Evolutionary conservation across 2,113 vertebrate genomes (phyloP).

Genomic region (Holacanthus passer): DNA sequence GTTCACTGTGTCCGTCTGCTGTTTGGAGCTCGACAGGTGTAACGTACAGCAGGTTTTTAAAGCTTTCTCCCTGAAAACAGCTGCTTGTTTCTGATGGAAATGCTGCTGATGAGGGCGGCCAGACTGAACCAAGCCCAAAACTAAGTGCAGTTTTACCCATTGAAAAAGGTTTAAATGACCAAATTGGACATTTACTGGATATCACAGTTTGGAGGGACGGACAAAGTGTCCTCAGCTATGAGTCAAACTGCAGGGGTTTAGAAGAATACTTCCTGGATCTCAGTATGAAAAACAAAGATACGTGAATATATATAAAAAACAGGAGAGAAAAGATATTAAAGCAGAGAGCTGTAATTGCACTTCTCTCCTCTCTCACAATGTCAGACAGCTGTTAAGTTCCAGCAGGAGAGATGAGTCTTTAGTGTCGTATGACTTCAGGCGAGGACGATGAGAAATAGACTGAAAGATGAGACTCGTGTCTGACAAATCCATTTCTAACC

Average conservation of each 20-base stretch:
- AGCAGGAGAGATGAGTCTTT: constrained; percentile 16
- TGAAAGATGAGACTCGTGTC: constrained; percentile 32
- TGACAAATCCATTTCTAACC: constrained; percentile 58
- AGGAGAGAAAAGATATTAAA: too few species aligned
- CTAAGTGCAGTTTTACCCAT: too few species aligned
- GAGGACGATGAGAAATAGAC: constrained; percentile 19
- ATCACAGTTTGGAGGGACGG: too few species aligned
- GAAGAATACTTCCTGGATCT: neutral
- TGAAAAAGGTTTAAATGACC: too few species aligned
- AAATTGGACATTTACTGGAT: too few species aligned
- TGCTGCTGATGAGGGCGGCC: too few species aligned
- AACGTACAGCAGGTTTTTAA: too few species aligned
- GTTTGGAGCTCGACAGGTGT: too few species aligned
- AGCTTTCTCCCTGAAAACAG: too few species aligned
- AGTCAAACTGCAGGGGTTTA: neutral
- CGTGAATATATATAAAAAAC: neutral
- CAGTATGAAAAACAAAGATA: neutral
- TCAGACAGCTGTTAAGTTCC: constrained; percentile 11
- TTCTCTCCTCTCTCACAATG: constrained; percentile 6
- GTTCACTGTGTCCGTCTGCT: too few species aligned
- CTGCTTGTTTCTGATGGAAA: too few species aligned
- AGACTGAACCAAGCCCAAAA: too few species aligned
- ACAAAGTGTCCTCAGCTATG: neutral
- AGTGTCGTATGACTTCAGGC: neutral
- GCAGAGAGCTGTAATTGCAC: neutral